Percentiles rank a stretch among this genome's conserved stretches.
phyloP scores from a whole-genome alignment of 2,113 vertebrate species.

The Aramus guarauna region DNA sequence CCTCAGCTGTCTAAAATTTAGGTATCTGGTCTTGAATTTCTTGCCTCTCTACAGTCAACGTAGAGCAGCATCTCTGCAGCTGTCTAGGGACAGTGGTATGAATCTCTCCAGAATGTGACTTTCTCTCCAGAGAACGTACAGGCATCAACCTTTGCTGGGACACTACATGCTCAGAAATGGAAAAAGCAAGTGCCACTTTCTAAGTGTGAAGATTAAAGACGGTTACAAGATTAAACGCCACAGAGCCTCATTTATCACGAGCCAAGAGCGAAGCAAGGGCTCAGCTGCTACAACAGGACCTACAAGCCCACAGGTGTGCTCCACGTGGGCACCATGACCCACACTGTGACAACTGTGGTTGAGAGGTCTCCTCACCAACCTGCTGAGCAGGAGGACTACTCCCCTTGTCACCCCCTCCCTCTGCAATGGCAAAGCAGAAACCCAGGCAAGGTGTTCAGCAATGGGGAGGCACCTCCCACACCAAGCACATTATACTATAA shows the following conservation, averaged over 20 bases:
- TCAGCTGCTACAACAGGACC: neutral
- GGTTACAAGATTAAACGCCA: neutral
- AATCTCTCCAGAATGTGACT: neutral
- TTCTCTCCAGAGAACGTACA: neutral
- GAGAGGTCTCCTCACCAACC: neutral
- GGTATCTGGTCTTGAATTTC: neutral
- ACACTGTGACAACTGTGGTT: no score
- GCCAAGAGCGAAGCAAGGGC: neutral
- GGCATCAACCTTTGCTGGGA: neutral
- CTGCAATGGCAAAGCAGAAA: neutral
- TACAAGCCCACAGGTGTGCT: neutral
- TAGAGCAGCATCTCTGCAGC: neutral
- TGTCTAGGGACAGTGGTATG: neutral
- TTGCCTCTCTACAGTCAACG: neutral
- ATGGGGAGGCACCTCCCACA: neutral
- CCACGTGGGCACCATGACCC: fast-evolving
- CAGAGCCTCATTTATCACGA: neutral
- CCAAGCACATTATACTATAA: fast-evolving
- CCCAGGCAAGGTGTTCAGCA: neutral
- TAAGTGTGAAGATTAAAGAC: neutral
- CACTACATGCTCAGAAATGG: neutral
- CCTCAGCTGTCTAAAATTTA: neutral
- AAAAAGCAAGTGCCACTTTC: neutral
- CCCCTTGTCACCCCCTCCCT: neutral
- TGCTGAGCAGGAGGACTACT: neutral